Evolutionary conservation across 2,113 vertebrate species (phyloP), one percentile per base, ranked within the genome.

Genomic region (Chrysochloris asiatica): DNA sequence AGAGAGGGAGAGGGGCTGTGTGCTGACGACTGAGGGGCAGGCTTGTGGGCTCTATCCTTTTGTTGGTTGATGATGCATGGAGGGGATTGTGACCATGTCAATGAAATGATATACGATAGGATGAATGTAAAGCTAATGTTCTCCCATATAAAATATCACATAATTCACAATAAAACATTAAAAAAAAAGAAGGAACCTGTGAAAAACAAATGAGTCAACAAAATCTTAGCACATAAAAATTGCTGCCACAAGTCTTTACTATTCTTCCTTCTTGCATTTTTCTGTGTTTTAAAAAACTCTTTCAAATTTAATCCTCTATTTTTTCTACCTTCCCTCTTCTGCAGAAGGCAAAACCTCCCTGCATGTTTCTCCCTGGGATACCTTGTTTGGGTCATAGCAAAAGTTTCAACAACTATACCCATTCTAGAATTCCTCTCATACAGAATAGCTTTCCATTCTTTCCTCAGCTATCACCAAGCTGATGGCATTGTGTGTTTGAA

Each of bases 181-280:
- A n/a, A n/a, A n/a, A n/a, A n/a, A n/a, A n/a, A n/a, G n/a, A 7
- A n/a, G 24, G 47, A 72, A 33, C 0, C 26, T 43, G 1, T 14
- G 8, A 59, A 13, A 6, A 47, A 21, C 2, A n/a, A 33, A 21
- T 13, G 65, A 71, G 16, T 47, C 14, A 54, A 24, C 4, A 52
- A 75, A 61, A 63, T 13, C 43, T 71, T 59, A 54, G 16, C 1
- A 28, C 0, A 7, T 38, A 81, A 80, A 65, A 86, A 21, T 28
- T 28, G 4, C 10, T 56, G 50, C 61, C 56, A 22, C 3, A 83
- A 88, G 11, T 48, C 28, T 13, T 76, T 4, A 33, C 3, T 17
- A 2, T 83, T 54, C 45, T 50, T n/a, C 13, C 1, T 41, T 38
- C 38, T 45, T 77, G 17, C 4, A n/a, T 38, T 47, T 84, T n/a